Base-by-base conservation (phyloP, 23 tunicate genomes). In the Halocynthia aurantium region DNA sequence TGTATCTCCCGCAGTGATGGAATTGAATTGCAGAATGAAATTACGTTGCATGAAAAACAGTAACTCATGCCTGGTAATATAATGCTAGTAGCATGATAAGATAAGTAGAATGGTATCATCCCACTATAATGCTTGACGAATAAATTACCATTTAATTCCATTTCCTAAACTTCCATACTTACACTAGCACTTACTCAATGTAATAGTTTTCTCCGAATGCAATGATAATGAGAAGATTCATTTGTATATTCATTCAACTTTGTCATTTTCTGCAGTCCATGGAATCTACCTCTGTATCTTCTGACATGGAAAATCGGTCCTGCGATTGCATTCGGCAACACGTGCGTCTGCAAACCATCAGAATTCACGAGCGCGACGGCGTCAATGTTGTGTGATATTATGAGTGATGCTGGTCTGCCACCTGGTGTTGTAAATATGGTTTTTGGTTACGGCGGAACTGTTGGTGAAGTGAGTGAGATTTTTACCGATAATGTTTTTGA, bases 311-410 rank as follows among this genome's bases (percentile, higher is more conserved):
- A 93, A 67, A 88, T 93, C 10, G 88, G 85, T 9, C 98, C 98
- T 22, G 98, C 98, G 6, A 86, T 93, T 62, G 98, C 98, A 7
- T 93, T 86, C 69, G 98, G 98, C n/a, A 93, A 93, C 69, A 93
- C 98, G 7, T 93, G 98, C 63, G 98, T 93, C 22, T 88, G 91
- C 17, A 93, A 93, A 67, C 98, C 98, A 62, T 86, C 98, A 50
- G 92, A 86, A 80, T 17, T 93, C 60, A 93, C 98, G 8, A 85
- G 92, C 67, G 75, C 78, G 21, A 86, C 88, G 60, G 98, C 98
- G 21, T 77, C 60, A 55, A 73, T 69, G 62, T 69, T 93, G 62
- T 89, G 93, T 50, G 81, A 86, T 53, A 54, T 93, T 8, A 55
- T 93, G 12, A 60, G 44, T 7, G 76, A 77, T 65, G 81, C 98